These are phyloP conservation scores for Chondrilla cf. caribensis DNA, from an alignment of 37 sponge, comb jelly and placozoan species.

Conservation along the genomic window DNA sequence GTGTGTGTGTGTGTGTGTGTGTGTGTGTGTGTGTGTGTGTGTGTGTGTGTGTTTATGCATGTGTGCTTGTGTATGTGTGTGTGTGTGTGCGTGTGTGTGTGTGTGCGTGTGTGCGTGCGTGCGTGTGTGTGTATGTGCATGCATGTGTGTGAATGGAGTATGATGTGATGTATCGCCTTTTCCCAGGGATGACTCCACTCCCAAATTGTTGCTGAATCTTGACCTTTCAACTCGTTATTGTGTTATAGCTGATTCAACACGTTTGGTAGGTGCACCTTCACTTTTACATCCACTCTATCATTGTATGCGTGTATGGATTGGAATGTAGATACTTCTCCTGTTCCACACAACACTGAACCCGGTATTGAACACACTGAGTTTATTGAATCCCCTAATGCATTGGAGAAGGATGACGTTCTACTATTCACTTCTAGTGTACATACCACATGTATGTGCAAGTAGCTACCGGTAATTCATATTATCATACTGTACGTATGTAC, in stretches of 20 bases:
- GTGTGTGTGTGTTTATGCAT: background rate
- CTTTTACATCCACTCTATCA: background rate
- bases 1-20: slow-evolving; percentile 2
- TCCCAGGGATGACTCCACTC: slow-evolving; percentile 12
- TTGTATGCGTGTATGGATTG: too few relatives aligned
- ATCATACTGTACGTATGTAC: too few relatives aligned
- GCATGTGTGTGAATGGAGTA: background rate
- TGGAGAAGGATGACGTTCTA: too few relatives aligned
- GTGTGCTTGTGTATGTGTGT: background rate
- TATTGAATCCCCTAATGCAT: too few relatives aligned
- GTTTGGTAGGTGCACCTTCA: slow-evolving; percentile 50
- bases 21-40: slow-evolving; percentile 14
- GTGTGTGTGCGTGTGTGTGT: slow-evolving; percentile 5
- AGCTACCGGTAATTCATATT: too few relatives aligned
- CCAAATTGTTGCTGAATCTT: slow-evolving; percentile 51
- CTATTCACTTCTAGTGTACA: too few relatives aligned
- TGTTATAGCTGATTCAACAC: slow-evolving; percentile 58
- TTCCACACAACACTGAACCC: too few relatives aligned
- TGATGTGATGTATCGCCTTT: background rate
- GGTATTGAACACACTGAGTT: too few relatives aligned
- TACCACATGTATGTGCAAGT: too few relatives aligned
- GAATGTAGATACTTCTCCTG: too few relatives aligned
- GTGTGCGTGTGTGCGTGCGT: slow-evolving; percentile 8
- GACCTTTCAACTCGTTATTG: slow-evolving; percentile 79
- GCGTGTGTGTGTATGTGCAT: background rate